Evolutionary conservation across 1,140 invertebrate species (phyloP).

Genomic region (Matsumurasca onukii): DNA sequence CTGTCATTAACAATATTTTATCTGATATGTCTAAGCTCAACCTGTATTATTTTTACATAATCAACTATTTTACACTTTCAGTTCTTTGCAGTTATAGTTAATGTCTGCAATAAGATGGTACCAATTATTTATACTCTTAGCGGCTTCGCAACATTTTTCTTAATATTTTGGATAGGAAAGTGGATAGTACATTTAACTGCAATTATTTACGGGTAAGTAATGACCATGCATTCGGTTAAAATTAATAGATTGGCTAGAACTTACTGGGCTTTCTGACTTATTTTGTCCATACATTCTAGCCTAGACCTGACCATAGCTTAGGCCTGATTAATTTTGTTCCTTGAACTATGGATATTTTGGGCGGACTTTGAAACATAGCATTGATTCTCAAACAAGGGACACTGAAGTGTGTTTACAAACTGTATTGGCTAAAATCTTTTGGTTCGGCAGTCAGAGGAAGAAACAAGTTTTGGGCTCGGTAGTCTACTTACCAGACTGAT

Average conservation of each 20-base stretch:
- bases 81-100: constrained; percentile 10
- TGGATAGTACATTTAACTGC: constrained; percentile 66
- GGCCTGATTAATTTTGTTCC: constrained; percentile 15
- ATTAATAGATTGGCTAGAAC: neutral
- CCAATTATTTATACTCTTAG: constrained; percentile 48
- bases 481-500: too few relatives aligned
- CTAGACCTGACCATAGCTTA: neutral
- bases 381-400: neutral
- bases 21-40: too few relatives aligned
- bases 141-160: constrained; percentile 66
- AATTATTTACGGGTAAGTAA: constrained; percentile 56
- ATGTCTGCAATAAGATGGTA: constrained; percentile 37
- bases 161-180: constrained; percentile 63
- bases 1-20: too few relatives aligned
- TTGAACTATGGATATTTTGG: neutral
- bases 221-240: neutral
- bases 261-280: constrained; percentile 6
- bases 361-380: neutral
- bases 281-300: neutral
- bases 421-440: too few relatives aligned
- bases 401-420: neutral
- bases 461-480: too few relatives aligned
- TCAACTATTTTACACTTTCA: too few relatives aligned
- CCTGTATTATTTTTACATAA: too few relatives aligned
- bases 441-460: too few relatives aligned